Conservation (phyloP, 2,113 vertebrate species). For the Pipra filicauda region DNA sequence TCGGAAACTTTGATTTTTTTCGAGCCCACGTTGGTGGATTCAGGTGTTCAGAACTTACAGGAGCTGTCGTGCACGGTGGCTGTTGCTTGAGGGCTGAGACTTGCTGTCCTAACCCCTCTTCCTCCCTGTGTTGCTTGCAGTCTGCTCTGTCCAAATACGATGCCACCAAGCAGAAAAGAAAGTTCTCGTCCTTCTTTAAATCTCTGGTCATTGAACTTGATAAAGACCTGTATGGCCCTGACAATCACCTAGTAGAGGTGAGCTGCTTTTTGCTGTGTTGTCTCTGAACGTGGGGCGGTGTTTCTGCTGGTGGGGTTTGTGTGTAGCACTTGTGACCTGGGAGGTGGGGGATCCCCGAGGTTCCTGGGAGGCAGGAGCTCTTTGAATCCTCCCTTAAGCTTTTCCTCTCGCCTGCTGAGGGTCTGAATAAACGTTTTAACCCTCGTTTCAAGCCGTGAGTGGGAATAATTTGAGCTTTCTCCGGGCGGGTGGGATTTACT, state of each 20-base stretch:
- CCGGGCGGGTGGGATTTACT: not conserved
- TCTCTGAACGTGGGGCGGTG: not conserved
- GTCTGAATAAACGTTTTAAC: not conserved
- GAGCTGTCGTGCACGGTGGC: not conserved
- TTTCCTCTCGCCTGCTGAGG: not conserved
- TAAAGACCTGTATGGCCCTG: conserved; percentile 97
- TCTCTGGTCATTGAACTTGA: conserved; percentile 98
- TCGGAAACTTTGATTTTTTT: not conserved
- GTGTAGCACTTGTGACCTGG: not conserved
- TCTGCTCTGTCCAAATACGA: conserved; percentile 97
- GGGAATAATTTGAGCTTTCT: not conserved
- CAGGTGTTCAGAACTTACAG: not conserved
- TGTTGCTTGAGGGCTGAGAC: conserved; percentile 27
- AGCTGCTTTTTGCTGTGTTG: conserved; percentile 57
- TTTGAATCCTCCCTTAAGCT: not conserved
- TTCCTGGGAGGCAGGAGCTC: not conserved
- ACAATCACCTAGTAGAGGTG: conserved; percentile 99
- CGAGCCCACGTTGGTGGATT: not conserved
- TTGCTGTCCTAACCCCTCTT: conserved; percentile 33
- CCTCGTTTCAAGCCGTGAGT: not conserved
- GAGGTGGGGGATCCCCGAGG: not conserved
- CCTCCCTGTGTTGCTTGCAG: conserved; percentile 75
- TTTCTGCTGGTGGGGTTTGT: not conserved
- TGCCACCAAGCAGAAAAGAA: conserved; percentile 98
- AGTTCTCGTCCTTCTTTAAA: conserved; percentile 99